These are phyloP conservation scores for Drosophila anomalata DNA, from an alignment of 2,888 invertebrate species.

Conservation along the genomic window DNA sequence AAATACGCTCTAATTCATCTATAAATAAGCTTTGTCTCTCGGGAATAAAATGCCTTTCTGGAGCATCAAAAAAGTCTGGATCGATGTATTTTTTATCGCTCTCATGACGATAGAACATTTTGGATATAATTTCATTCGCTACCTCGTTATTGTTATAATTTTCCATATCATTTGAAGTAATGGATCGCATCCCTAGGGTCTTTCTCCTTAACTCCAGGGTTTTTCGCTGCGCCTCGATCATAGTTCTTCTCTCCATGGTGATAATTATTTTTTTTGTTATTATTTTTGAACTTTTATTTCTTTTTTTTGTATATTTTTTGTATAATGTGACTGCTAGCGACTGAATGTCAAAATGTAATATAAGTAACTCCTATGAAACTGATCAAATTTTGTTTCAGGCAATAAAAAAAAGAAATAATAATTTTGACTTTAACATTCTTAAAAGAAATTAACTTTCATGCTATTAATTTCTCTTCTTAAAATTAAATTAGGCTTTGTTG, in stretches of 20 bases:
- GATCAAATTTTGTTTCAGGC: neutral
- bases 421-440: no score
- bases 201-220: conserved; percentile 4
- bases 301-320: neutral
- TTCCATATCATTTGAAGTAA: neutral
- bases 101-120: conserved; percentile 1
- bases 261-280: neutral
- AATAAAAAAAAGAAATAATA: no score
- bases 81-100: neutral
- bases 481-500: neutral
- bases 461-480: neutral
- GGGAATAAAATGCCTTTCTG: neutral
- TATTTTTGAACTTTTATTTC: neutral
- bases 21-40: neutral
- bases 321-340: neutral
- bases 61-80: neutral
- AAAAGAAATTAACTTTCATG: no score
- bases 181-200: conserved; percentile 19
- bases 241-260: conserved; percentile 1
- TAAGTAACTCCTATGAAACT: neutral
- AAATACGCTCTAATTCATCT: neutral
- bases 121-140: neutral
- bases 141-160: neutral
- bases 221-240: conserved; percentile 6
- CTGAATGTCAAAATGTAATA: neutral